Evolutionary conservation across 2,113 vertebrate species (phyloP).

Genomic region (Pygoscelis adeliae): DNA sequence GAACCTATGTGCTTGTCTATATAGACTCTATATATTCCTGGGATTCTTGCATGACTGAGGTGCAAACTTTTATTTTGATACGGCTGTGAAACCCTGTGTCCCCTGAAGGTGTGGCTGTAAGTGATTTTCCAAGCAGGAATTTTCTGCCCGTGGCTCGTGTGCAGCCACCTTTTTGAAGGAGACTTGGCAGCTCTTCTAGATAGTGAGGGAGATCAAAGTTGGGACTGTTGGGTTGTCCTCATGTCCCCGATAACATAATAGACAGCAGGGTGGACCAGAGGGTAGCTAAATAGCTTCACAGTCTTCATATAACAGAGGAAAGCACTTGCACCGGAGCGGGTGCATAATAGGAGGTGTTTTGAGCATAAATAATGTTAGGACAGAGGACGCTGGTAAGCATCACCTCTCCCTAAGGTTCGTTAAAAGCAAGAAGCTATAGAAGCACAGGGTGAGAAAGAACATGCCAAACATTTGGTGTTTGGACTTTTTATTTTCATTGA

Average conservation of each 20-base stretch:
- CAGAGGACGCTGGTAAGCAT: background rate
- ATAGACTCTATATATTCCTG: background rate
- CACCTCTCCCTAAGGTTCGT: background rate
- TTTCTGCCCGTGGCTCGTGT: accelerated
- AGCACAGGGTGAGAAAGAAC: background rate
- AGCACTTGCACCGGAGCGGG: background rate
- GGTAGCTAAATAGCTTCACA: background rate
- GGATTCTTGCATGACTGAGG: background rate
- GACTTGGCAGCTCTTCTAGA: background rate
- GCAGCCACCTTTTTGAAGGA: background rate
- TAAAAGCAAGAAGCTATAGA: background rate
- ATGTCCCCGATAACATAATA: background rate
- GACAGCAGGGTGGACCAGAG: background rate
- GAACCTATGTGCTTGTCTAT: accelerated
- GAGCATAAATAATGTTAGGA: background rate
- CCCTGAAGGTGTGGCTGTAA: background rate
- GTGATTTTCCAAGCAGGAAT: background rate
- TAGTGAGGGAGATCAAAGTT: background rate
- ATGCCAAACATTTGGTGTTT: background rate
- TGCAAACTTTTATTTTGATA: background rate
- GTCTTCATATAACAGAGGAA: background rate
- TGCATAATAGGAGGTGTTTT: background rate
- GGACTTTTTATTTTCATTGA: background rate
- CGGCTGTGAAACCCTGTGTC: background rate
- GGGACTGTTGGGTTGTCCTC: background rate